Percentiles rank a stretch among this genome's conserved stretches.
phyloP scores from a whole-genome alignment of 2,888 invertebrate genomes.

The Xestia ashworthii region DNA sequence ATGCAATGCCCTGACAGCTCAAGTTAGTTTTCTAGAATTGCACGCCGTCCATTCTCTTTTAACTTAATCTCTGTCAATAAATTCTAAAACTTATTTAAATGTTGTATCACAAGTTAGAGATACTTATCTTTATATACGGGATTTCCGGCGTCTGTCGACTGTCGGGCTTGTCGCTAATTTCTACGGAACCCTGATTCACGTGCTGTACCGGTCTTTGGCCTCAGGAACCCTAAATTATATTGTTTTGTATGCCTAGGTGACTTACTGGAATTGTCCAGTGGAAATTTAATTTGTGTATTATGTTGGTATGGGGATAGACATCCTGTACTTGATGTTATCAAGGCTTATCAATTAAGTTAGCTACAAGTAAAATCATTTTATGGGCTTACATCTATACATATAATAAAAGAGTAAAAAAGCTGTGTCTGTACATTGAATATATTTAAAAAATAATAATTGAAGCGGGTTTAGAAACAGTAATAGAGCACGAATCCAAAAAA shows the following conservation, averaged over 20 bases:
- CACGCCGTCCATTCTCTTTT: conserved; percentile 41
- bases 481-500: too few species aligned
- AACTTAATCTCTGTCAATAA: conserved; percentile 76
- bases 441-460: too few species aligned
- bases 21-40: background rate
- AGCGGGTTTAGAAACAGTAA: too few species aligned
- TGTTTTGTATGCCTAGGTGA: conserved; percentile 25
- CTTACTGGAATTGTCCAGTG: conserved; percentile 11
- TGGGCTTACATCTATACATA: background rate
- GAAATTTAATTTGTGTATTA: conserved; percentile 22
- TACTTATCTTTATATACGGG: conserved; percentile 87
- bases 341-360: background rate
- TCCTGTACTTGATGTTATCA: background rate
- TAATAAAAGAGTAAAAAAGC: too few species aligned
- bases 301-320: background rate
- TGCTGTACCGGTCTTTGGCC: conserved; percentile 52
- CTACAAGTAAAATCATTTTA: background rate
- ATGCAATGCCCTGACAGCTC: background rate
- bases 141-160: conserved; percentile 85
- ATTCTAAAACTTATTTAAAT: conserved; percentile 88
- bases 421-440: too few species aligned
- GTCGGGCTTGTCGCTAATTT: conserved; percentile 81
- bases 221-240: conserved; percentile 52
- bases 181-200: conserved; percentile 78
- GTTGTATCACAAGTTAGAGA: conserved; percentile 83